These are phyloP conservation scores for Synchiropus splendidus DNA, from an alignment of 2,113 vertebrate species.

Conservation along the genomic window DNA sequence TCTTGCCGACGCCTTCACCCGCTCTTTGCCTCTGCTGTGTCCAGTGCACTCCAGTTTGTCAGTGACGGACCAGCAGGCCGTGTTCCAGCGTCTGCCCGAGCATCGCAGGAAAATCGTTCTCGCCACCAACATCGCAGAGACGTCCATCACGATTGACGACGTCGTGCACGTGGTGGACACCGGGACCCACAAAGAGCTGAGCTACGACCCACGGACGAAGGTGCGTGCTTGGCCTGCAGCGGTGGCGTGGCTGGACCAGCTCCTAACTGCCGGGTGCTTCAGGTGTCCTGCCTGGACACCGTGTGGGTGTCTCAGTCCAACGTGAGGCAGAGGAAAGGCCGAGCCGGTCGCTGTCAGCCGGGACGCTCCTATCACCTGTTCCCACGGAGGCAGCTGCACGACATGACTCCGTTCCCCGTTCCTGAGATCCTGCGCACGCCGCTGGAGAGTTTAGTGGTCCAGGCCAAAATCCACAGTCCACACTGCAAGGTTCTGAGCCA, in stretches of 20 bases:
- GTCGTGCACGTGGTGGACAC: slow-evolving; percentile 92
- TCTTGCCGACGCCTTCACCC: too few relatives aligned
- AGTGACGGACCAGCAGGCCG: slow-evolving; percentile 86
- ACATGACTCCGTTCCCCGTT: slow-evolving; percentile 80
- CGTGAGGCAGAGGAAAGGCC: slow-evolving; percentile 84
- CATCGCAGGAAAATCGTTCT: slow-evolving; percentile 86
- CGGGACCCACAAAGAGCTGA: slow-evolving; percentile 88
- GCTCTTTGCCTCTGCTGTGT: slow-evolving; percentile 3
- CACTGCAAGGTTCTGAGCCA: slow-evolving; percentile 72
- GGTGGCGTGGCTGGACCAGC: too few relatives aligned
- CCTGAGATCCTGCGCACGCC: slow-evolving; percentile 93
- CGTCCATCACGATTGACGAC: slow-evolving; percentile 92
- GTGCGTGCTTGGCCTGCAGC: slow-evolving; percentile 47
- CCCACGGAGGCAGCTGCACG: slow-evolving; percentile 73
- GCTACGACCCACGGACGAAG: slow-evolving; percentile 88
- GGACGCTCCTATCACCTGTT: slow-evolving; percentile 92
- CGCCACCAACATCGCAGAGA: slow-evolving; percentile 93
- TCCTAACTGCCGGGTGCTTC: neutral
- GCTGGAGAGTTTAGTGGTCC: slow-evolving; percentile 88
- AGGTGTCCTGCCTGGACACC: slow-evolving; percentile 94
- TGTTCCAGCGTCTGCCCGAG: slow-evolving; percentile 77
- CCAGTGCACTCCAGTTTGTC: slow-evolving; percentile 93
- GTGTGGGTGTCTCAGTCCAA: slow-evolving; percentile 92
- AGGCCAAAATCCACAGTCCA: slow-evolving; percentile 92
- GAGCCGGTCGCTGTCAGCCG: slow-evolving; percentile 90